phyloP scores from a whole-genome alignment of 2,797 vertebrate genomes.

The Sciaenops ocellatus region DNA sequence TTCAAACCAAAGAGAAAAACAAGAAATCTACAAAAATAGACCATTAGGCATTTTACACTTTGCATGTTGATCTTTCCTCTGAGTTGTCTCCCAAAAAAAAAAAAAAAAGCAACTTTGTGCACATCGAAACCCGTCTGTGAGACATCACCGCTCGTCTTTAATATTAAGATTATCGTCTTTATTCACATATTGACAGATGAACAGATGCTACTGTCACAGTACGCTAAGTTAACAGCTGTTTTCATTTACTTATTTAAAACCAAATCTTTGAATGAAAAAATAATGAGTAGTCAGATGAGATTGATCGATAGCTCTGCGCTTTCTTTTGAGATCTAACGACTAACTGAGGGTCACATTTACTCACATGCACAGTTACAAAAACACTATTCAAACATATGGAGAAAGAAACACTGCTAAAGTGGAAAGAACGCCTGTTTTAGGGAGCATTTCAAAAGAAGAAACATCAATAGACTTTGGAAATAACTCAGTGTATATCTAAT shows the following conservation, averaged over 20 bases:
- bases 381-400: not conserved
- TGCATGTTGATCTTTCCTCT: constrained; percentile 21
- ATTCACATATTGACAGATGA: constrained; percentile 57
- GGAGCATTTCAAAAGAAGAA: constrained; percentile 11
- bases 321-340: constrained; percentile 24
- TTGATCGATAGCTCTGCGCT: not conserved
- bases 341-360: not conserved
- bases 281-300: not conserved
- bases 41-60: constrained; percentile 37
- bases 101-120: constrained; percentile 23
- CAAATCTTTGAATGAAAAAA: not conserved
- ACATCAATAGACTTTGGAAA: not conserved
- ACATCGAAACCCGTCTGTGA: not conserved
- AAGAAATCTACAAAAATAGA: constrained; percentile 75
- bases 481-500: not conserved
- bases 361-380: not conserved
- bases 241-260: not conserved
- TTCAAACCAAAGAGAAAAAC: constrained; percentile 49
- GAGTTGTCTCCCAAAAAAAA: constrained; percentile 6
- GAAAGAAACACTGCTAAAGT: not conserved
- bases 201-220: constrained; percentile 21
- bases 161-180: constrained; percentile 30
- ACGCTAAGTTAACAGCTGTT: constrained; percentile 14
- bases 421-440: not conserved
- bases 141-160: not conserved